Percentiles rank a stretch among this genome's conserved stretches.
phyloP scores from a whole-genome alignment of 1,140 invertebrate species.

The Diachasma alloeum region DNA sequence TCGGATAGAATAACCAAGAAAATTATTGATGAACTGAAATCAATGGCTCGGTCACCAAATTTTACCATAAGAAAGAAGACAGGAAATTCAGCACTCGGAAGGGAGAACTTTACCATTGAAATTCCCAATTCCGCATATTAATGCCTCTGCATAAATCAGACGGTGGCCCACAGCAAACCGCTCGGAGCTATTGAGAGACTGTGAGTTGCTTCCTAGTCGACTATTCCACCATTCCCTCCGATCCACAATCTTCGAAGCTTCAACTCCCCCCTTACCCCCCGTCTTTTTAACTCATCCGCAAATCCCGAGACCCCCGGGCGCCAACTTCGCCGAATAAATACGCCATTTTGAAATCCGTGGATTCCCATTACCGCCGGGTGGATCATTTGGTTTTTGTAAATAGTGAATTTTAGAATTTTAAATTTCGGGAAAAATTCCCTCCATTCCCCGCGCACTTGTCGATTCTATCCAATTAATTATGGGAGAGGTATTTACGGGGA shows the following conservation, averaged over 20 bases:
- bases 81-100: background rate
- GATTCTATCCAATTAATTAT: too few relatives aligned
- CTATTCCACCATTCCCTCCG: conserved; percentile 1
- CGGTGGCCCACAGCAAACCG: conserved; percentile 27
- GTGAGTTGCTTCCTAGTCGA: background rate
- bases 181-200: background rate
- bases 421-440: background rate
- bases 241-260: background rate
- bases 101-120: conserved; percentile 40
- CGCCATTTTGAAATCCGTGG: background rate
- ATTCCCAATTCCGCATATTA: conserved; percentile 51
- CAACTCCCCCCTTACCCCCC: too few relatives aligned
- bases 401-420: background rate
- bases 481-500: background rate
- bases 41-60: too few relatives aligned
- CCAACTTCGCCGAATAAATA: background rate
- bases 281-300: background rate
- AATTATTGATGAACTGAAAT: background rate
- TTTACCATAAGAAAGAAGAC: background rate
- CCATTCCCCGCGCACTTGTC: too few relatives aligned
- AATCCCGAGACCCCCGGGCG: background rate
- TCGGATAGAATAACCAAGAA: too few relatives aligned
- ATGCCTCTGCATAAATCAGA: conserved; percentile 47
- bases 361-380: background rate
- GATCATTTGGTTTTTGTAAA: background rate